A percentile compares a stretch with the other conserved stretches of the same genome.
phyloP scores from a whole-genome alignment of 1,140 invertebrate genomes.

The Psilanteris sp. region DNA sequence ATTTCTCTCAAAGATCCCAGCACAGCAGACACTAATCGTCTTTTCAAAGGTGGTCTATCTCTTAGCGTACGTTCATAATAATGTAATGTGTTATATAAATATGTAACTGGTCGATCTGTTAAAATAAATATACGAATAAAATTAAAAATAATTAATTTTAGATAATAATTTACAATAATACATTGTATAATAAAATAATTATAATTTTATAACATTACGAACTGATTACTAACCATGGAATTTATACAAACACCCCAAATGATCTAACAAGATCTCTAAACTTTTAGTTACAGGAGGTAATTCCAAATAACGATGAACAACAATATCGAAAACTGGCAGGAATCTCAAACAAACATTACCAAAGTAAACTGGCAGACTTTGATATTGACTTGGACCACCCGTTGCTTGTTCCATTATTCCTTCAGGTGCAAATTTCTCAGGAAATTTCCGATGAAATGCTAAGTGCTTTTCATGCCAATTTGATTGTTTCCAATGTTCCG shows the following conservation, averaged over 20 bases:
- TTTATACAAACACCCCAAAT: constrained; percentile 95
- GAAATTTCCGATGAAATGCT: constrained; percentile 95
- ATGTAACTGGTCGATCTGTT: constrained; percentile 95
- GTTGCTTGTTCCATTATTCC: constrained; percentile 85
- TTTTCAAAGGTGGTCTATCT: constrained; percentile 90
- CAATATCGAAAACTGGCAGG: constrained; percentile 96
- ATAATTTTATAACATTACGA: no score
- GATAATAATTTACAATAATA: no score
- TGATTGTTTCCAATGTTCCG: constrained; percentile 97
- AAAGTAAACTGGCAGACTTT: constrained; percentile 93
- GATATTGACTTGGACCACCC: constrained; percentile 84
- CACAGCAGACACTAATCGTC: constrained; percentile 90
- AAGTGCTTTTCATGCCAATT: constrained; percentile 98
- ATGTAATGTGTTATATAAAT: constrained; percentile 96
- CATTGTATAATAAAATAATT: no score
- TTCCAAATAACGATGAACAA: constrained; percentile 95
- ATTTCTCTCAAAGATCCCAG: constrained; percentile 92
- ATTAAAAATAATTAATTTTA: no score
- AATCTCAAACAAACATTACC: constrained; percentile 98
- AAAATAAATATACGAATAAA: no score
- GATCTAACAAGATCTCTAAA: constrained; percentile 93
- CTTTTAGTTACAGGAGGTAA: constrained; percentile 92
- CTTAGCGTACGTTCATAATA: constrained; percentile 96
- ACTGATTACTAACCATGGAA: constrained; percentile 88
- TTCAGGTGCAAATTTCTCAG: constrained; percentile 97